Evolutionary conservation across 2,888 invertebrate genomes (phyloP), one percentile per base, ranked within the genome.

Genomic region (Cyclophora albipunctata): DNA sequence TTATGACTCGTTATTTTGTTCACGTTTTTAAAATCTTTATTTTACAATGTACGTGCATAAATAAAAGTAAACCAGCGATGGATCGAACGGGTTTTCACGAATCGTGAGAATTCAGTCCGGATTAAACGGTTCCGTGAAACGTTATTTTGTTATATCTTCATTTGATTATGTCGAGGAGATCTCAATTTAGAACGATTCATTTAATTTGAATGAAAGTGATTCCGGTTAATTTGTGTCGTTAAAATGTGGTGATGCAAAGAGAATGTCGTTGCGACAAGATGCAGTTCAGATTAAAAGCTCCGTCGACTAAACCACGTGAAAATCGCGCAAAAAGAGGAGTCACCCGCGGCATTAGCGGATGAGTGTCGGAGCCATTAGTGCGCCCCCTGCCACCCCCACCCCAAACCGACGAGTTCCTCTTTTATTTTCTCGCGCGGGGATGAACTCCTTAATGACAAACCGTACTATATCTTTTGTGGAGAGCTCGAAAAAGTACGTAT

Each of bases 371-470:
- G 81, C 87, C 87, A 87, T 88, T 88, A 88, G 87, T 81, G 85
- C 78, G 64, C 75, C 75, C 75, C 73, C 72, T 65, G 69, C 60
- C 62, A 50, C 60, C 51, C 56, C 63, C 60, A 52, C 64, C 52
- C 71, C 69, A 78, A 78, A 76, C 73, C 81, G 66, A 71, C 79
- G 79, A 37, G 37, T 37, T 80, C 80, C 84, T 86, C 86, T 87
- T 88, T 88, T 88, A 87, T 87, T 87, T 88, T 87, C 87, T 84
- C 84, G 86, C 84, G 84, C 84, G 84, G 86, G 85, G 86, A 87
- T 88, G 87, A 88, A 88, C 87, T 88, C 87, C 87, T 88, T 88
- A 87, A 88, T 87, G 87, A 87, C 87, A 88, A 87, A 88, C 87
- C 87, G 85, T 87, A 87, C 87, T 88, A 87, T 88, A 87, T 88